Base-by-base conservation (phyloP, 92 coral and sea anemone genomes). In the Porites lobata region DNA sequence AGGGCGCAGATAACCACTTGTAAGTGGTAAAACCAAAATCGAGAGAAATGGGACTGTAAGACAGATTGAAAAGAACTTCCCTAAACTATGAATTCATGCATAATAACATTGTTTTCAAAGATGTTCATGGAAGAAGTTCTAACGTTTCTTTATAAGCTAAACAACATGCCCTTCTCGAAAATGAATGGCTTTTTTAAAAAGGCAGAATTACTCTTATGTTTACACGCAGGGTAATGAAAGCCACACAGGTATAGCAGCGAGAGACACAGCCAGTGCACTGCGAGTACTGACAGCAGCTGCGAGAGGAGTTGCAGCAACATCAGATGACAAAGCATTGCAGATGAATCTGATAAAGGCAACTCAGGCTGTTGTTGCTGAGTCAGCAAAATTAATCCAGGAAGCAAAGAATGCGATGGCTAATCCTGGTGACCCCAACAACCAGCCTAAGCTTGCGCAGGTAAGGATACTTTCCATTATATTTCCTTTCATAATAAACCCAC, bases 221-320 rank as follows among this genome's bases (percentile, higher is more conserved):
- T 15, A 50, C 76, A 70, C 63, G 13, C 74, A 98, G 99, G 99
- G 98, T n/a, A 98, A 98, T 63, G 99, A 98, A 83, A 98, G 94
- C 77, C 94, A 88, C 92, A 98, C 99, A 1, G 99, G 99, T 18
- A 88, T 94, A 9, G 99, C 99, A 6, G 99, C 99, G 75, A 95
- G 99, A 52, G 99, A 96, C 85, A 98, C 99, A 2, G 99, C 98
- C 65, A 98, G 92, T 21, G 99, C 99, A 18, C 84, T 98, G 88
- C 91, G 92, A 78, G 94, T 95, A 24, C 75, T 98, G 86, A 94
- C 98, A 21, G 94, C 96, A 67, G 98, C 99, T 22, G 99, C 96
- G 12, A 89, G 99, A 68, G 99, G 98, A 1, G 98, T 98, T 5
- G 99, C 99, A 22, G 99, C 98, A 13, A 98, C 98, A 22, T 88